These are phyloP conservation scores for Lysandra coridon DNA, from an alignment of 2,888 invertebrate species.

Conservation along the genomic window DNA sequence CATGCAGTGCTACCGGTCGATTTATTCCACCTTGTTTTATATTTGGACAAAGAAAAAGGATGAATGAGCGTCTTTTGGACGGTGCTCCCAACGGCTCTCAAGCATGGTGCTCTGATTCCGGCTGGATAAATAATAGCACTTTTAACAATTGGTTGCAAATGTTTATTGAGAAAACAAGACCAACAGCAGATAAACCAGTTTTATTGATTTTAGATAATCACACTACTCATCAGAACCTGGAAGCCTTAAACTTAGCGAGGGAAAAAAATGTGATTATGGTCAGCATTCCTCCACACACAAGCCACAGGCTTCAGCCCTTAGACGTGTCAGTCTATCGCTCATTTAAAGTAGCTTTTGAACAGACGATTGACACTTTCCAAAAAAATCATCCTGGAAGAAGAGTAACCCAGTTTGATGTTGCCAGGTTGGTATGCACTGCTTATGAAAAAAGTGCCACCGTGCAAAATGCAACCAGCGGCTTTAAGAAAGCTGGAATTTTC, in stretches of 20 bases:
- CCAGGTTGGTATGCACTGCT: background rate
- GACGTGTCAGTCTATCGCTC: background rate
- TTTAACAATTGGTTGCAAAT: conserved; percentile 4
- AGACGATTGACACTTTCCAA: conserved; percentile 7
- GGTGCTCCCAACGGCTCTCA: conserved; percentile 43
- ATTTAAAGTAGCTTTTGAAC: conserved; percentile 10
- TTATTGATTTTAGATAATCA: conserved; percentile 8
- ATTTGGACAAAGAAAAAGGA: conserved; percentile 46
- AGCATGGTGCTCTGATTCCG: conserved; percentile 32
- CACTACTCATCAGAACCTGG: conserved; percentile 3
- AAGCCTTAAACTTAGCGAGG: background rate
- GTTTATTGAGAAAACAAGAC: background rate
- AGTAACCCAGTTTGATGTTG: background rate
- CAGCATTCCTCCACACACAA: conserved; percentile 17
- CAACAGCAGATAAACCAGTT: conserved; percentile 4
- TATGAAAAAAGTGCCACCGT: conserved; percentile 23
- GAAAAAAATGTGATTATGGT: conserved; percentile 4
- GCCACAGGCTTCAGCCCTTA: background rate
- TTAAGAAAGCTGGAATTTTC: background rate
- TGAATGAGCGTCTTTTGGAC: conserved; percentile 41
- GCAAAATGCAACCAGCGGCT: conserved; percentile 4
- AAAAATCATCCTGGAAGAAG: conserved; percentile 1
- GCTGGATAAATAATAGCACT: background rate
- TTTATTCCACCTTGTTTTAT: conserved; percentile 49
- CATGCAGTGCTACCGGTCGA: conserved; percentile 42